Base-by-base conservation (phyloP, 2,888 invertebrate genomes). In the Tachina lurida region DNA sequence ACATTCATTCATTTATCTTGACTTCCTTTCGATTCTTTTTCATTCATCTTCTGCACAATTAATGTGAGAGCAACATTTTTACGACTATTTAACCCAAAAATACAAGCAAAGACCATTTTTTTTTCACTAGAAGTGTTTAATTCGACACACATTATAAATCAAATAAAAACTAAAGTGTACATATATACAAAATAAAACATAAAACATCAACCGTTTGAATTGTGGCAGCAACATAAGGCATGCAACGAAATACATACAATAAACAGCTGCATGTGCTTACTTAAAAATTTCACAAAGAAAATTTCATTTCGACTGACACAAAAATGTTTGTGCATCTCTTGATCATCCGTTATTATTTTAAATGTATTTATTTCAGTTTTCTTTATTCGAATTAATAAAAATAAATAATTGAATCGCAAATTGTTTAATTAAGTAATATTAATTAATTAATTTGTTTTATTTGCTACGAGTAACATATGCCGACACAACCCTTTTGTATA, bases 41-140 rank as follows among this genome's bases (percentile, higher is more conserved):
- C 67, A 43, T 67, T 60, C 60, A 41, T 62, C 75, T 43, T 43
- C 43, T 22, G 49, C 60, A 60, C 58, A 83, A 77, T 73, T 77
- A 73, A 83, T 77, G 77, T 77, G 83, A 83, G 83, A 83, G 74
- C 47, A 70, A 78, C 41, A 84, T 75, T 84, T 70, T 60, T 68
- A 68, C 68, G 19, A 77, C 60, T 77, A 58, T 84, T 84, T 84
- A 70, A 84, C 63, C 58, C 70, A 75, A 74, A 75, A 84, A 71
- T 47, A 71, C 13, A 65, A 67, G 56, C 39, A 67, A 76, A 58
- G 8, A 45, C 41, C 60, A 62, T 7, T 31, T 31, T 31, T 31
- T 62, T 43, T 78, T 43, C 52, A 62, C 31, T 65, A 43, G 43
- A 52, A 78, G 22, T 70, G 62, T 54, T 78, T 54, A 47, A 78